phyloP scores from a whole-genome alignment of 2,113 vertebrate genomes.

The Neopipo cinnamomea region DNA sequence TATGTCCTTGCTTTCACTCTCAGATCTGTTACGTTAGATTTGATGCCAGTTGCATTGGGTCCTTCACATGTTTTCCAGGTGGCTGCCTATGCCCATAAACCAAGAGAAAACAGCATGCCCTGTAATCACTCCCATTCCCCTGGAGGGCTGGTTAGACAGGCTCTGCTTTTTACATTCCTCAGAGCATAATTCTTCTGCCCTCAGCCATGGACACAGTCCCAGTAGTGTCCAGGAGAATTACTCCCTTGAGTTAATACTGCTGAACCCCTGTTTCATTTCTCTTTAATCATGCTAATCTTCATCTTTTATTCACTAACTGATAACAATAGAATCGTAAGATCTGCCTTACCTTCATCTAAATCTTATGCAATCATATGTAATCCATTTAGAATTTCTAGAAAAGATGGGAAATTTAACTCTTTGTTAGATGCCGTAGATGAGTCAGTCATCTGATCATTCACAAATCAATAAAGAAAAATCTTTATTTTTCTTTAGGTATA shows the following conservation, averaged over 20 bases:
- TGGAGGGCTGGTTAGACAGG: not conserved
- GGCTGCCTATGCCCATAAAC: not conserved
- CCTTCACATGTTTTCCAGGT: not conserved
- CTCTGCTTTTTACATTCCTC: conserved; percentile 16
- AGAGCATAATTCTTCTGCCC: conserved; percentile 18
- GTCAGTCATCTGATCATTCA: not conserved
- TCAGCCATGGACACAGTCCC: conserved; percentile 19
- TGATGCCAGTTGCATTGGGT: not conserved
- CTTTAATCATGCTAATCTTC: conserved; percentile 57
- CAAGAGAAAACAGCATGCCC: not conserved
- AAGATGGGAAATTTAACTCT: not conserved
- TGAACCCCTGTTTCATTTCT: conserved; percentile 19
- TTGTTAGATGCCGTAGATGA: not conserved
- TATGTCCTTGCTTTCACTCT: not conserved
- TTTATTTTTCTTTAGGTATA: not conserved
- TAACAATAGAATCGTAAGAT: conserved; percentile 26
- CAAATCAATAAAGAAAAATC: not conserved
- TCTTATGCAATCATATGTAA: not conserved
- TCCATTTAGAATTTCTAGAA: not conserved
- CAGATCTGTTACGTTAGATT: not conserved
- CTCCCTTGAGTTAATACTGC: conserved; percentile 1
- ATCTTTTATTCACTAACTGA: conserved; percentile 51
- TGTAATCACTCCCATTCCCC: not conserved
- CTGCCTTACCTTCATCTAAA: conserved; percentile 11
- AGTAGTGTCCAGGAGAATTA: conserved; percentile 32